Conservation (phyloP, 2,797 vertebrate species). For the Emydoidea blandingii region DNA sequence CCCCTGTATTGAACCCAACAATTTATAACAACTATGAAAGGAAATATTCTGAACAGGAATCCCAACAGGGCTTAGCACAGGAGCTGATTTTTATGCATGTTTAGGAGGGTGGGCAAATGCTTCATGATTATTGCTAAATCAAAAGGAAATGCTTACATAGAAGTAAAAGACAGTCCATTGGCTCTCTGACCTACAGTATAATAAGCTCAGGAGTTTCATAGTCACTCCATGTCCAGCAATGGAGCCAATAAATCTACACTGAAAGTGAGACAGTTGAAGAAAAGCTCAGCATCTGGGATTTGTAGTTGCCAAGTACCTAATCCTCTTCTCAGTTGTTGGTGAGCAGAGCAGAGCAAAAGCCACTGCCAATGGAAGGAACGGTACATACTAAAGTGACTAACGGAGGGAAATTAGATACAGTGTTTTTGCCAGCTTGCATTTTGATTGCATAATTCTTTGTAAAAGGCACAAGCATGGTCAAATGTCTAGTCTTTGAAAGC, state of each 20-base stretch:
- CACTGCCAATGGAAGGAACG: background rate
- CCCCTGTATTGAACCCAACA: background rate
- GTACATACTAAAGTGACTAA: background rate
- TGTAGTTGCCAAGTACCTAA: slow-evolving; percentile 33
- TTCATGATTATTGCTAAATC: background rate
- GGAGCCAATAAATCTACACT: slow-evolving; percentile 14
- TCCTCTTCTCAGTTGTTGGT: slow-evolving; percentile 5
- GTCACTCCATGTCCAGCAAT: background rate
- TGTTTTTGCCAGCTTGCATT: background rate
- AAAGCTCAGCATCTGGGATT: slow-evolving; percentile 29
- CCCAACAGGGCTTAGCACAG: background rate
- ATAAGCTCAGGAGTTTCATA: background rate
- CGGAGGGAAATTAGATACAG: background rate
- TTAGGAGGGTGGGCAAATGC: background rate
- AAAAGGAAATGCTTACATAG: background rate
- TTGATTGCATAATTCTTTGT: background rate
- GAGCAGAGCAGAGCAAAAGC: slow-evolving; percentile 11
- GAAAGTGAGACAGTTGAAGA: slow-evolving; percentile 1
- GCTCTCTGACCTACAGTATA: background rate
- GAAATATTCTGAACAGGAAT: background rate
- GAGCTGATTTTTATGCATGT: background rate
- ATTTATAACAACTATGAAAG: background rate
- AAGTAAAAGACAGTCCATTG: background rate
- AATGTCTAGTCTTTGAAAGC: background rate
- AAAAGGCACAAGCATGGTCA: background rate